phyloP scores from a whole-genome alignment of 2,113 vertebrate species.

The Catharus fuscescens region DNA sequence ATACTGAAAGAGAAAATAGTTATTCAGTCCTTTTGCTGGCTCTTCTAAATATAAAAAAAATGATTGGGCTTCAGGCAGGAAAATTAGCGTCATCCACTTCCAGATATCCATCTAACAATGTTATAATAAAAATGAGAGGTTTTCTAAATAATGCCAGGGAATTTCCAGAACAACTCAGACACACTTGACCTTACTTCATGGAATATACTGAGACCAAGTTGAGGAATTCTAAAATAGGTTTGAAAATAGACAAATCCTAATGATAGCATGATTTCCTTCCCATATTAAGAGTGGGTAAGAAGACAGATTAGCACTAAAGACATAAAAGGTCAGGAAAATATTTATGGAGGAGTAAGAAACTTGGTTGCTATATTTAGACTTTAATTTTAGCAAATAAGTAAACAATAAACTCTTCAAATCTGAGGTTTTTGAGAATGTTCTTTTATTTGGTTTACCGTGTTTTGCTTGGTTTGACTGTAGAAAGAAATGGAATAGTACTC shows the following conservation, averaged over 20 bases:
- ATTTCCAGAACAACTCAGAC: background rate
- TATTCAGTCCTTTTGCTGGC: background rate
- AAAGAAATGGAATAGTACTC: background rate
- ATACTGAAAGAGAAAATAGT: background rate
- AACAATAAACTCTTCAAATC: background rate
- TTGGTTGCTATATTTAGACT: background rate
- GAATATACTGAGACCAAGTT: background rate
- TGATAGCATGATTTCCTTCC: background rate
- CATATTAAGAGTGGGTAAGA: background rate
- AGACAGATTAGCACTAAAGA: background rate
- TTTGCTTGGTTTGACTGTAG: background rate
- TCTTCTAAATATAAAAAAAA: background rate
- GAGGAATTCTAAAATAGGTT: background rate
- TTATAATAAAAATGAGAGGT: background rate
- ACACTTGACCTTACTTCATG: background rate
- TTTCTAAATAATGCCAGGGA: background rate
- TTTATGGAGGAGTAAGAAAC: background rate
- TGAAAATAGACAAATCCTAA: background rate
- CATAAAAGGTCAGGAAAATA: background rate
- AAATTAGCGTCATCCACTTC: background rate
- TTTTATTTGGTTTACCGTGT: background rate
- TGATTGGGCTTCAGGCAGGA: fast-evolving
- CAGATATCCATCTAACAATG: background rate
- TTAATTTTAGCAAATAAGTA: background rate
- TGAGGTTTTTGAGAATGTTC: background rate